Percentiles rank a stretch among this genome's conserved stretches.
Conservation (phyloP, 2,888 invertebrate species). For the Uloborus plumipes region DNA sequence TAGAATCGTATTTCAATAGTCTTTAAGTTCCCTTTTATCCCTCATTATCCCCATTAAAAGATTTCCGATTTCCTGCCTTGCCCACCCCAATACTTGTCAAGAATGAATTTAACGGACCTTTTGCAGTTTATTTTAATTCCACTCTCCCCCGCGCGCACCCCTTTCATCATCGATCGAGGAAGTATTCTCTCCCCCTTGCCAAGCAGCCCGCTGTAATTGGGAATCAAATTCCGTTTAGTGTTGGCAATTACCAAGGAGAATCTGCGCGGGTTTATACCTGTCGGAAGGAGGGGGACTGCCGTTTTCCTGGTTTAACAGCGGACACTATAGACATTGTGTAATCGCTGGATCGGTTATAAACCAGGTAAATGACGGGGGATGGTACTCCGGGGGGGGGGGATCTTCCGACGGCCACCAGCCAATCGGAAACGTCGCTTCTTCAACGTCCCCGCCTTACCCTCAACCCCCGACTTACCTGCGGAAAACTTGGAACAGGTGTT, state of each 20-base stretch:
- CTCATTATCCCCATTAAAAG: slow-evolving; percentile 59
- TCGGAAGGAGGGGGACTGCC: slow-evolving; percentile 1
- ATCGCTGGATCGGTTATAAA: slow-evolving; percentile 59
- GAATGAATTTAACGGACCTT: slow-evolving; percentile 53
- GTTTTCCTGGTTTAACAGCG: slow-evolving; percentile 54
- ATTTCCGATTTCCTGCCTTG: slow-evolving; percentile 53
- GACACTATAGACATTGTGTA: slow-evolving; percentile 60
- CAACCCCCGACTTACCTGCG: slow-evolving; percentile 45
- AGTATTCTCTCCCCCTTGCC: slow-evolving; percentile 27
- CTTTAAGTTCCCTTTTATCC: slow-evolving; percentile 59
- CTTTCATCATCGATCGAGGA: slow-evolving; percentile 41
- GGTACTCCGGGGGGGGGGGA: slow-evolving; percentile 2
- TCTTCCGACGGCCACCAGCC: slow-evolving; percentile 25
- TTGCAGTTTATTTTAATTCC: slow-evolving; percentile 42
- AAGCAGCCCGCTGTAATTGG: slow-evolving; percentile 39
- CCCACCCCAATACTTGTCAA: slow-evolving; percentile 51
- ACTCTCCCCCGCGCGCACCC: slow-evolving; percentile 21
- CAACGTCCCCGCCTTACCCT: slow-evolving; percentile 27
- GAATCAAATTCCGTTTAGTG: slow-evolving; percentile 63
- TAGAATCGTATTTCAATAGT: slow-evolving; percentile 63
- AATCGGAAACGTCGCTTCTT: slow-evolving; percentile 60
- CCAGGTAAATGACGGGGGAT: slow-evolving; percentile 27
- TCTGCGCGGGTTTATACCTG: slow-evolving; percentile 12
- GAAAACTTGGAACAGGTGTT: slow-evolving; percentile 62
- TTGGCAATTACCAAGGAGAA: slow-evolving; percentile 54